Base-by-base conservation (phyloP, 2,888 invertebrate species). In the Hipparchia semele region DNA sequence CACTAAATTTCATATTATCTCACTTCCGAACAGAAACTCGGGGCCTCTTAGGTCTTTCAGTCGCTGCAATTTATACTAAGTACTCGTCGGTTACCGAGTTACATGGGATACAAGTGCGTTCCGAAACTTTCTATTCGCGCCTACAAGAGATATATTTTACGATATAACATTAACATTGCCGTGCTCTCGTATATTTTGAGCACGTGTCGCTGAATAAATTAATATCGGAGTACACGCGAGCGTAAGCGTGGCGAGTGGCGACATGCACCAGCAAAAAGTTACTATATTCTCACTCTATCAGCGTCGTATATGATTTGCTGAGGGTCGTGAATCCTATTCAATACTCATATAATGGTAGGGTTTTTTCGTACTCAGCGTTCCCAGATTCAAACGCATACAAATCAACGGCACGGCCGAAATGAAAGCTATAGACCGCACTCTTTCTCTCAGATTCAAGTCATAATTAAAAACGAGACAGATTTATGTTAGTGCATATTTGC, bases 151-250 rank as follows among this genome's bases (percentile, higher is more conserved):
- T 79, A 76, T 79, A 65, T 65, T 65, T 65, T 7, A 53, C 65
- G 53, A 75, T 76, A 77, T 73, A 70, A 69, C 65, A 72, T 70
- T 75, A 54, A 70, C 77, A 83, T 83, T 84, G 80, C 80, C 81
- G 80, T 83, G 82, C 79, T 79, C 81, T 82, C 78, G 75, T 82
- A 79, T 80, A 80, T 82, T 80, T 81, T 71, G 78, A 80, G 80
- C 81, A 81, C 84, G 82, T 85, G 84, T 80, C 81, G 79, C 70
- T 78, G 83, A 83, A 85, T 87, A 83, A 79, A 84, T 86, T 83
- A 84, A 77, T 53, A 75, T 66, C 77, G 58, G n/a, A 59, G 54
- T 51, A 45, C 64, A 65, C 13, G 64, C 60, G 5, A 58, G 66
- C 58, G 64, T 23, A 12, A 54, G 23, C 58, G 59, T 49, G 13